Evolutionary conservation across 1,140 invertebrate genomes (phyloP).

Genomic region (Marisa cornuarietis): DNA sequence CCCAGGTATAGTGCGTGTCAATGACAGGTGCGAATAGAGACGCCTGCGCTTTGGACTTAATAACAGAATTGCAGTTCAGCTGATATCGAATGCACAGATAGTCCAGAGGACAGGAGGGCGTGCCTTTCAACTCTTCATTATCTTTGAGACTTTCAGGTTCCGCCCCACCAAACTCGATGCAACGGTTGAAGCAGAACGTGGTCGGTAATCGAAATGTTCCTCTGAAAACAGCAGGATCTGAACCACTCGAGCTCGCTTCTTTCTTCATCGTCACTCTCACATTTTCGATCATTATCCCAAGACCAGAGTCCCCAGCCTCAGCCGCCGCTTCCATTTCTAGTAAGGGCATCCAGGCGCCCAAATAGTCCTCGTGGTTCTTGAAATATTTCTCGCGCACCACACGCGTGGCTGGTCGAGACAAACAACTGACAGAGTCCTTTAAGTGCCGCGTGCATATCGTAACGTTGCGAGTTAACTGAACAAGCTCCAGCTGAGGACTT

Average conservation of each 20-base stretch:
- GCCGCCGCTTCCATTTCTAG: constrained; percentile 41
- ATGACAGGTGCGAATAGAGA: background rate
- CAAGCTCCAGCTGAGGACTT: constrained; percentile 25
- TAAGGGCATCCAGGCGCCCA: constrained; percentile 32
- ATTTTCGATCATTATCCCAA: constrained; percentile 26
- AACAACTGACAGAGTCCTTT: constrained; percentile 29
- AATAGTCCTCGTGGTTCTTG: constrained; percentile 27
- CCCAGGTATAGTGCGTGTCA: constrained; percentile 23
- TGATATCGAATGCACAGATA: constrained; percentile 21
- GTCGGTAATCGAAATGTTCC: constrained; percentile 26
- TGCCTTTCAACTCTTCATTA: background rate
- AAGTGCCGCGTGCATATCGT: constrained; percentile 36
- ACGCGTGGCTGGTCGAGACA: constrained; percentile 23
- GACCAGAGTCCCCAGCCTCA: constrained; percentile 16
- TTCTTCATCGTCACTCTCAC: constrained; percentile 4
- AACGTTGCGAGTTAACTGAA: constrained; percentile 35
- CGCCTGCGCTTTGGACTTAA: background rate
- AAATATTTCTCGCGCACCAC: constrained; percentile 5
- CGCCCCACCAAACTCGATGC: constrained; percentile 34
- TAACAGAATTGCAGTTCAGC: background rate
- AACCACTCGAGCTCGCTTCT: background rate
- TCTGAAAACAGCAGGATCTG: background rate
- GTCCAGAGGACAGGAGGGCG: constrained; percentile 5
- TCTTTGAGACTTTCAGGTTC: constrained; percentile 15
- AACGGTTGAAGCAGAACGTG: constrained; percentile 23